Evolutionary conservation across 2,797 vertebrate species (phyloP).

Genomic region (Macropodus opercularis): DNA sequence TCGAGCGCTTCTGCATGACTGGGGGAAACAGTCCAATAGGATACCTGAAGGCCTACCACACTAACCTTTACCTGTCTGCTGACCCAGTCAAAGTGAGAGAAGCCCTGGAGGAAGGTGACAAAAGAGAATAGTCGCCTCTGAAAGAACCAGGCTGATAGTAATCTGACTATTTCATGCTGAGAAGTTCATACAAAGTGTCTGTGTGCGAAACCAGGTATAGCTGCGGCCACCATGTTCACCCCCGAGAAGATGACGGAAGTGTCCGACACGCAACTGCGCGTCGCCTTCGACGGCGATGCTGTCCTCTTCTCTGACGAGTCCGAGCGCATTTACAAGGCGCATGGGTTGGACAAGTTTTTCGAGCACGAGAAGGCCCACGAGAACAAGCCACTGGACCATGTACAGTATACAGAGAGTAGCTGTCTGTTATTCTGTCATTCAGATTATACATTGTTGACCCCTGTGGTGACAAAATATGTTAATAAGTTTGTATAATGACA

Average conservation of each 20-base stretch:
- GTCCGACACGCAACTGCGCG: conserved; percentile 89
- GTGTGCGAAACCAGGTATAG: conserved; percentile 83
- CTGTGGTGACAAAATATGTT: too few species aligned
- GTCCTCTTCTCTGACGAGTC: conserved; percentile 97
- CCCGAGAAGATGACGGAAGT: conserved; percentile 86
- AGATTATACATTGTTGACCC: too few species aligned
- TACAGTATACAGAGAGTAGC: conserved; percentile 73
- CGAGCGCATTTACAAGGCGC: conserved; percentile 91
- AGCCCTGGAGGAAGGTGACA: conserved; percentile 92
- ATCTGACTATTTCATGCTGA: too few species aligned
- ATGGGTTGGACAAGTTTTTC: conserved; percentile 92
- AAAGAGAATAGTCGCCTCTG: neutral
- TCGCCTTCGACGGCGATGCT: conserved; percentile 93
- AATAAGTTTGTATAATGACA: too few species aligned
- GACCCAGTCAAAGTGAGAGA: conserved; percentile 90
- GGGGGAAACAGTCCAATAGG: conserved; percentile 94
- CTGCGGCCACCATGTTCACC: conserved; percentile 94
- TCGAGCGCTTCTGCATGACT: conserved; percentile 97
- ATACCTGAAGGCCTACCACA: conserved; percentile 95
- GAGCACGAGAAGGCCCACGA: conserved; percentile 91
- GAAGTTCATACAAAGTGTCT: too few species aligned
- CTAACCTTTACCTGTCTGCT: conserved; percentile 95
- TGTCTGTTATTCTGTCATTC: too few species aligned
- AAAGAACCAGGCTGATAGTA: neutral
- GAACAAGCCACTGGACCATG: conserved; percentile 93